Evolutionary conservation across 2,888 invertebrate genomes (phyloP).

Genomic region (Podabrus alpinus): DNA sequence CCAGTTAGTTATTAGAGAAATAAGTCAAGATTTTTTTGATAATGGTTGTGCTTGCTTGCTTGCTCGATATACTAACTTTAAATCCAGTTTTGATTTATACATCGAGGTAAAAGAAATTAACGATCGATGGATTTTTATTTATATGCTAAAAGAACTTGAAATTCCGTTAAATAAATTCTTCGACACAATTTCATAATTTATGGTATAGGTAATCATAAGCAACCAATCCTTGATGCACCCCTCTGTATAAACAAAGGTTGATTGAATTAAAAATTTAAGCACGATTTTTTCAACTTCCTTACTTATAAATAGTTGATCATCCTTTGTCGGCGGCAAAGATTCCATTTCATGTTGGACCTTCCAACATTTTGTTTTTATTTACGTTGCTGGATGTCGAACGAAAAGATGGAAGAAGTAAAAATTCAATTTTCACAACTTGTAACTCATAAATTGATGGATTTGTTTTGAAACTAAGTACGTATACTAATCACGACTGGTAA

Average conservation of each 20-base stretch:
- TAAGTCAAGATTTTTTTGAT: not conserved
- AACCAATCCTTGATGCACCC: not conserved
- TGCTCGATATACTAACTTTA: not conserved
- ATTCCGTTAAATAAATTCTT: not conserved
- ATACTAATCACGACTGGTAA: not conserved
- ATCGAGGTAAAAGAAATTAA: not conserved
- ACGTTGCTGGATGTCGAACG: not conserved
- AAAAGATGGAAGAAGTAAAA: not conserved
- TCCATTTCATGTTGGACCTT: not conserved
- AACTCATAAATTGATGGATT: not conserved
- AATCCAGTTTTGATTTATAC: not conserved
- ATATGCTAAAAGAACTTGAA: not conserved
- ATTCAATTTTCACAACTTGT: not conserved
- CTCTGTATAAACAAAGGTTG: not conserved
- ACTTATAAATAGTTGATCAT: not conserved
- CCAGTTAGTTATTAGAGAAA: not conserved
- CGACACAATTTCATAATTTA: not conserved
- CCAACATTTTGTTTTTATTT: not conserved
- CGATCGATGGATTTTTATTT: not conserved
- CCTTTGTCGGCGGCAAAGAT: not conserved
- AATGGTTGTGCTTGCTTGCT: not conserved
- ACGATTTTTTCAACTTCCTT: not conserved
- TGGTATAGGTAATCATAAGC: not conserved
- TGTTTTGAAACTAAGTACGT: not conserved
- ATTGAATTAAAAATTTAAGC: not conserved